Evolutionary conservation across 1,140 invertebrate species (phyloP).

Genomic region (Artemia franciscana): DNA sequence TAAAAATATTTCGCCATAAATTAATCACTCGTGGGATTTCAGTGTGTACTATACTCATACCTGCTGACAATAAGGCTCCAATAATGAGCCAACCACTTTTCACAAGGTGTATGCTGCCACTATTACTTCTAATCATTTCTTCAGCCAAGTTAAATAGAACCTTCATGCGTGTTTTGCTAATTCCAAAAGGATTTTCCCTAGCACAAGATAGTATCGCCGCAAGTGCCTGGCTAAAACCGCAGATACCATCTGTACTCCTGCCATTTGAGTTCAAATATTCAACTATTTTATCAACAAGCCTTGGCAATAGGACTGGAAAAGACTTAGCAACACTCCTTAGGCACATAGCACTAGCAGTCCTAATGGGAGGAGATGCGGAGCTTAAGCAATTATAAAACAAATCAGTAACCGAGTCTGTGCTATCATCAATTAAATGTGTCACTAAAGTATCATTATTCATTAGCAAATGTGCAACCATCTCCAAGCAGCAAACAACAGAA

Average conservation of each 20-base stretch:
- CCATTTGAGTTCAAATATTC: constrained; percentile 16
- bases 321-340: not conserved
- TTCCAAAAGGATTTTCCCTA: constrained; percentile 66
- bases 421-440: not conserved
- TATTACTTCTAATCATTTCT: constrained; percentile 68
- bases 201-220: constrained; percentile 80
- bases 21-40: constrained; percentile 73
- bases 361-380: not conserved
- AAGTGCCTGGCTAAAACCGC: constrained; percentile 77
- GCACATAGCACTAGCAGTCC: not conserved
- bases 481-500: not conserved
- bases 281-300: not conserved
- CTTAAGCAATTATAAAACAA: not conserved
- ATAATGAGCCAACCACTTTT: constrained; percentile 92
- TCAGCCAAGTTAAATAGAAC: constrained; percentile 90
- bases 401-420: not conserved
- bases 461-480: not conserved
- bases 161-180: constrained; percentile 89
- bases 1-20: constrained; percentile 94
- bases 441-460: not conserved
- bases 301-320: not conserved
- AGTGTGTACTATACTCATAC: constrained; percentile 63
- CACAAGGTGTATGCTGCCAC: constrained; percentile 76
- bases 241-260: constrained; percentile 75
- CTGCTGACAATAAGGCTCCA: constrained; percentile 75